Base-by-base conservation (phyloP, 2,888 invertebrate species). In the Coelinius sp. region DNA sequence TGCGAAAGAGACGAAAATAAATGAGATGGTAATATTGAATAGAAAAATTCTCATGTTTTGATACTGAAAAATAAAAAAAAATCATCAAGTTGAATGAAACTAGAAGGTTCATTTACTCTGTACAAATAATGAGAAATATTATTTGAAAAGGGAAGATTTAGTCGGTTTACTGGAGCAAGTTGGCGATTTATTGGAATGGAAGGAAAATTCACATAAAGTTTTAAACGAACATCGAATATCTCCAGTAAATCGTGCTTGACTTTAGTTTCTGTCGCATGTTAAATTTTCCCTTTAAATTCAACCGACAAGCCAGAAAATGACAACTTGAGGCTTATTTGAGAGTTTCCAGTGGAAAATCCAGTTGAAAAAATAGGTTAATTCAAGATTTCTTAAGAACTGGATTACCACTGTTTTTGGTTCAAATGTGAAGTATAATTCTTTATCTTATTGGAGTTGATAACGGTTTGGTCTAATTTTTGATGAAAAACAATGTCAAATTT, bases 31-130 rank as follows among this genome's bases (percentile, higher is more conserved):
- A 41, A 59, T 46, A 59, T 44, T 62, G 59, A 67, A 46, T n/a
- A n/a, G n/a, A 67, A 64, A 70, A 10, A 65, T 59, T 66, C 56
- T 24, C 52, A 38, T 70, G 69, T 12, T 14, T 62, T 73, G 67
- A 62, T 10, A 5, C 10, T 12, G 25, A 66, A 53, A 46, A 38
- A 62, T 17, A 62, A 22, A 17, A 25, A n/a, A 6, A 52, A 38
- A 35, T 22, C 17, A 27, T 17, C 41, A 62, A 24, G 17, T 2
- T 27, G 7, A 31, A 31, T 31, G 5, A 31, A 31, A 7, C 3
- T 31, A 31, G 7, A 31, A 31, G 3, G 31, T 31, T 7, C 5
- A 31, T 31, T 31, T 31, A n/a, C 22, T 20, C 25, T 20, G 17
- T 56, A 56, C n/a, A 31, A 62, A 31, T 10, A 17, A 35, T 35